These are phyloP conservation scores for Molossus molossus DNA, from an alignment of 2,797 vertebrate genomes.

Conservation along the genomic window DNA sequence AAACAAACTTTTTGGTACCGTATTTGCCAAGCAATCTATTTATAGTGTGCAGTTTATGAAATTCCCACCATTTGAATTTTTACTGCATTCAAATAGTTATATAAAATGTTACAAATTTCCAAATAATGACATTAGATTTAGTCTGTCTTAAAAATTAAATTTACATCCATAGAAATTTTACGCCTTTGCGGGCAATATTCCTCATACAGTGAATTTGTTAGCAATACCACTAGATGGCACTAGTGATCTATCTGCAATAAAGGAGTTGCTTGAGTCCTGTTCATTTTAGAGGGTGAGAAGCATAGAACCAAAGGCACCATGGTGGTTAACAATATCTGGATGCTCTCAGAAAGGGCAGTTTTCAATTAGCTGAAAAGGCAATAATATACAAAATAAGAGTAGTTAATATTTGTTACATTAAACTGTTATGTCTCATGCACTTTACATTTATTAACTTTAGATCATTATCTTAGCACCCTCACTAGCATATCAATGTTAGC, in stretches of 20 bases:
- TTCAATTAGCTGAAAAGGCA: not conserved
- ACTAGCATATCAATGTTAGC: not conserved
- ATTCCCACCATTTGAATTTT: not conserved
- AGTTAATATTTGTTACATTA: not conserved
- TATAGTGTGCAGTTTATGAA: constrained; percentile 13
- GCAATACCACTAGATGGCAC: constrained; percentile 71
- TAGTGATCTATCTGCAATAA: constrained; percentile 30
- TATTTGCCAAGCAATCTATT: not conserved
- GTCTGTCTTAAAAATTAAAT: constrained; percentile 38
- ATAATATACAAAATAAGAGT: not conserved
- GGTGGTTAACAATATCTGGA: not conserved
- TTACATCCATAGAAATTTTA: not conserved
- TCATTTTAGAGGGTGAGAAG: not conserved
- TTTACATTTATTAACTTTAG: not conserved
- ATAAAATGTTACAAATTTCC: not conserved
- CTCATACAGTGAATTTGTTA: constrained; percentile 19
- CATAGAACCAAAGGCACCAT: not conserved
- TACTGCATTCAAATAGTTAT: not conserved
- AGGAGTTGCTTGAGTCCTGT: not conserved
- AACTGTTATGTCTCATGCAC: not conserved
- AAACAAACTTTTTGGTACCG: not conserved
- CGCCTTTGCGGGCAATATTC: not conserved
- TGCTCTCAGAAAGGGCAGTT: not conserved
- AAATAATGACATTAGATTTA: constrained; percentile 1
- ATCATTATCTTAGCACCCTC: not conserved